A percentile compares a stretch with the other conserved stretches of the same genome.
Evolutionary conservation across 2,888 invertebrate species (phyloP).

Genomic region (Eupeodes latifasciatus): DNA sequence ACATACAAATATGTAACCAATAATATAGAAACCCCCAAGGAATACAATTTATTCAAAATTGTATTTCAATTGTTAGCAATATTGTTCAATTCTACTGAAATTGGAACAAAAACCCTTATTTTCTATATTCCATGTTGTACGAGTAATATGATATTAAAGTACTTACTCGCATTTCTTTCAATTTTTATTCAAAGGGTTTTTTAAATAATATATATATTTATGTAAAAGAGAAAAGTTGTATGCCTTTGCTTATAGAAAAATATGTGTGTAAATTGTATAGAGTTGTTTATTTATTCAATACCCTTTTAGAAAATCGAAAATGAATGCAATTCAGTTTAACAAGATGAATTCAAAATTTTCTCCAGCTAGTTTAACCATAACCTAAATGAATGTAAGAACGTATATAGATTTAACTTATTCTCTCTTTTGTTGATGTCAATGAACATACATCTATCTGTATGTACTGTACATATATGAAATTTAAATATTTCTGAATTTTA

Average conservation of each 20-base stretch:
- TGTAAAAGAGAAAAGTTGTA: too few species aligned
- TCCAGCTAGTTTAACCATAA: background rate
- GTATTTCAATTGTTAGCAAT: constrained; percentile 6
- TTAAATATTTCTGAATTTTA: background rate
- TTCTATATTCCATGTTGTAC: too few species aligned
- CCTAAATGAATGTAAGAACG: too few species aligned
- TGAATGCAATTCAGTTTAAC: background rate
- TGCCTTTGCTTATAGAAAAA: background rate
- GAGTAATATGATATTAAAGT: background rate
- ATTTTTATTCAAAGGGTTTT: background rate
- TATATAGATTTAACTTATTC: too few species aligned
- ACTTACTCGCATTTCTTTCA: background rate
- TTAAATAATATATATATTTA: background rate
- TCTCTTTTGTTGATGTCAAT: too few species aligned
- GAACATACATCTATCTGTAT: too few species aligned
- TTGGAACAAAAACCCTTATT: too few species aligned
- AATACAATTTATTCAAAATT: constrained; percentile 1
- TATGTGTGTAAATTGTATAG: background rate
- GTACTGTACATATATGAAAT: too few species aligned
- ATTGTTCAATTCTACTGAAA: background rate
- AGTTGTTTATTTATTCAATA: background rate
- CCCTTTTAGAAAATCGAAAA: background rate
- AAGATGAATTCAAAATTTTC: background rate
- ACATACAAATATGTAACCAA: too few species aligned
- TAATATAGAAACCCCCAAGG: too few species aligned